These are phyloP conservation scores for Oryzias sinensis DNA, from an alignment of 2,797 vertebrate genomes.

Conservation along the genomic window DNA sequence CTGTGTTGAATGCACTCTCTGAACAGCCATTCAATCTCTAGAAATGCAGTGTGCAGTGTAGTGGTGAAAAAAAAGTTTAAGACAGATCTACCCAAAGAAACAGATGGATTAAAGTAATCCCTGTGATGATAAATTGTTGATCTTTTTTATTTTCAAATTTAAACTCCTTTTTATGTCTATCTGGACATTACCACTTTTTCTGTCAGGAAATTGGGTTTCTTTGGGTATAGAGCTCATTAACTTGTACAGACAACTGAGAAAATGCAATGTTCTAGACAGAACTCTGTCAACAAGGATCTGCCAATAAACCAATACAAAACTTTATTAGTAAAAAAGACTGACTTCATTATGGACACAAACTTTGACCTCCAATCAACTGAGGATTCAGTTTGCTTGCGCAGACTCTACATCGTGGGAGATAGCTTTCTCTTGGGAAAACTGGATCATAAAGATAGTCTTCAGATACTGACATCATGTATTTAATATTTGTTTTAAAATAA, in stretches of 20 bases:
- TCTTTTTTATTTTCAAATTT: no score
- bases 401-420: background rate
- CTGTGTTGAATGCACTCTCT: slow-evolving; percentile 32
- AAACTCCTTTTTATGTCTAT: no score
- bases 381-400: background rate
- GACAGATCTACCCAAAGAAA: no score
- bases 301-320: slow-evolving; percentile 16
- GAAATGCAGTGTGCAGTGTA: no score
- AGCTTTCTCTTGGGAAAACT: background rate
- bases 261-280: slow-evolving; percentile 15
- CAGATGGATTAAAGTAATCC: no score
- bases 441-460: background rate
- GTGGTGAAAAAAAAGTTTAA: no score
- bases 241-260: slow-evolving; percentile 17
- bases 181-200: background rate
- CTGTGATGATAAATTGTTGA: no score
- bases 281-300: slow-evolving; percentile 16
- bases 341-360: background rate
- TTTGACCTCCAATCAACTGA: no score
- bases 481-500: slow-evolving; percentile 4
- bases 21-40: slow-evolving; percentile 27
- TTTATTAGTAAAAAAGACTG: background rate
- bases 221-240: slow-evolving; percentile 38
- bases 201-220: slow-evolving; percentile 13
- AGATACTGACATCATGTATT: slow-evolving; percentile 8